Percentiles rank a stretch among this genome's conserved stretches.
Evolutionary conservation across 2,797 vertebrate species (phyloP).

Genomic region (Schizothorax lantsangensis): DNA sequence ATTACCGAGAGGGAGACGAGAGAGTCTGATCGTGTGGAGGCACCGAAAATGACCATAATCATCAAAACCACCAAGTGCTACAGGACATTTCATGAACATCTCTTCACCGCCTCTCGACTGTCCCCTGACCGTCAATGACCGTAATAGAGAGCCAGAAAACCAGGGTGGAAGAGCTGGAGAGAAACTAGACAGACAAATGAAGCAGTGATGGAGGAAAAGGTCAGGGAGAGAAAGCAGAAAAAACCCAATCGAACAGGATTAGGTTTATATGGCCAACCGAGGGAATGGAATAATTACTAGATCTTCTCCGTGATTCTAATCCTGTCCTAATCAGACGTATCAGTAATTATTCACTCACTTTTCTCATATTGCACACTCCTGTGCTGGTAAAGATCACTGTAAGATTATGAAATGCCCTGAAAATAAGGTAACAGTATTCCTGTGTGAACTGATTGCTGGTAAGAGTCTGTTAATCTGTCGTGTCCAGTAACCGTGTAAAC

Average conservation of each 20-base stretch:
- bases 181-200: neutral
- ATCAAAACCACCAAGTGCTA: constrained; percentile 20
- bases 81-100: constrained; percentile 19
- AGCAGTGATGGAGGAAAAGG: neutral
- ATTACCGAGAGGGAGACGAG: constrained; percentile 8
- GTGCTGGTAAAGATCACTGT: neutral
- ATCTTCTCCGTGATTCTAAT: neutral
- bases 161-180: neutral
- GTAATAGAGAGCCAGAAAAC: neutral
- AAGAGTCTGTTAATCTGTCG: neutral
- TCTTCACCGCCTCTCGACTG: constrained; percentile 25
- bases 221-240: neutral
- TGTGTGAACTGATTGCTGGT: neutral
- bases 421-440: neutral
- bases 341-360: constrained; percentile 14
- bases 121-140: neutral
- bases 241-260: neutral
- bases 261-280: neutral
- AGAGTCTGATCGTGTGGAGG: neutral
- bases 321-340: neutral
- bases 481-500: neutral
- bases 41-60: constrained; percentile 40
- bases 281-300: constrained; percentile 12
- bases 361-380: neutral
- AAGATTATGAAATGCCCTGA: neutral